Conservation (phyloP, 2,113 vertebrate genomes). For the Pholis gunnellus region DNA sequence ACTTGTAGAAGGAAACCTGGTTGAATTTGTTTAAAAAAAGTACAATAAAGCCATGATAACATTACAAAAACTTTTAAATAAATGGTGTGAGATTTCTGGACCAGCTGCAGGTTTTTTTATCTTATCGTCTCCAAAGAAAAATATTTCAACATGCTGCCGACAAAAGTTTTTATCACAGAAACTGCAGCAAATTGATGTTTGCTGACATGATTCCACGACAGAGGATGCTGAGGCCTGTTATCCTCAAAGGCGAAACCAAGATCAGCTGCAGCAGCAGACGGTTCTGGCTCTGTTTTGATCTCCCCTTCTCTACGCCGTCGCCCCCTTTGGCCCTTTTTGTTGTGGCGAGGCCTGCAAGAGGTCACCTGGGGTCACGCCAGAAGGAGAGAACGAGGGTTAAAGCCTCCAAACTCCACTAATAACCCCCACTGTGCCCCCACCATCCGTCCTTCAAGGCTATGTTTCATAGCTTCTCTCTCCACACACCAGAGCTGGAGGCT, state of each 20-base stretch:
- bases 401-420: slow-evolving; percentile 46
- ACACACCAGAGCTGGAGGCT: slow-evolving; percentile 27
- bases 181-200: slow-evolving; percentile 23
- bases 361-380: slow-evolving; percentile 56
- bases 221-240: slow-evolving; percentile 22
- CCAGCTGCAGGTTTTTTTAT: slow-evolving; percentile 7
- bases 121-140: not conserved
- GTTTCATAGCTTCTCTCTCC: slow-evolving; percentile 43
- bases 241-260: not conserved
- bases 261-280: not conserved
- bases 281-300: slow-evolving; percentile 40
- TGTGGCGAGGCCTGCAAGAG: slow-evolving; percentile 53
- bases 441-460: slow-evolving; percentile 2
- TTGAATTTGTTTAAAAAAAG: not conserved
- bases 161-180: slow-evolving; percentile 7
- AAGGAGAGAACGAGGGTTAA: slow-evolving; percentile 36
- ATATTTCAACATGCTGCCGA: not conserved
- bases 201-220: slow-evolving; percentile 20
- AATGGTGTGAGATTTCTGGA: not conserved
- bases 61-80: not conserved
- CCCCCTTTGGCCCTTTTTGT: slow-evolving; percentile 43
- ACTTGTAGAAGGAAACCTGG: not conserved
- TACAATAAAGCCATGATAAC: not conserved
- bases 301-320: slow-evolving; percentile 19
- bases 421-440: slow-evolving; percentile 10